Percentiles rank a stretch among this genome's conserved stretches.
These are phyloP conservation scores for Ceratosolen solmsi DNA, from an alignment of 1,140 invertebrate species.

Conservation along the genomic window DNA sequence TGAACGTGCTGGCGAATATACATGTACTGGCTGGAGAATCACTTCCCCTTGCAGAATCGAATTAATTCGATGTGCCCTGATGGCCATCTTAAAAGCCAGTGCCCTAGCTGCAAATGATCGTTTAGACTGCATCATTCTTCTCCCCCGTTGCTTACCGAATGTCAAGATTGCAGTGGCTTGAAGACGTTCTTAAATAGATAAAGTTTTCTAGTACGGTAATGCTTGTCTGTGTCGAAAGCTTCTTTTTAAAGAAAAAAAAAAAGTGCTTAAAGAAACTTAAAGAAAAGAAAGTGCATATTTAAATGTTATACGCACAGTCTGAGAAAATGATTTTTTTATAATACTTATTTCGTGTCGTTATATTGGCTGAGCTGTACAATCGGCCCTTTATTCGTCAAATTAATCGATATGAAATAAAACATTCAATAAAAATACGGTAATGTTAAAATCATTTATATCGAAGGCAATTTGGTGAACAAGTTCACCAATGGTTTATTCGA, in stretches of 20 bases:
- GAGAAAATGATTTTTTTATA: too few species aligned
- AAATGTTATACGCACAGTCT: too few species aligned
- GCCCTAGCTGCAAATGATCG: conserved; percentile 8
- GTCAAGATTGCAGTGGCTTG: neutral
- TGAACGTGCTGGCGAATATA: conserved; percentile 12
- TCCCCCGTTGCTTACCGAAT: neutral
- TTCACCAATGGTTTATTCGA: too few species aligned
- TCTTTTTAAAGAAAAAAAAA: neutral
- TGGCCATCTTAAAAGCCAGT: conserved; percentile 26
- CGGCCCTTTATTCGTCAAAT: too few species aligned
- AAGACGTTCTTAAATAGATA: neutral
- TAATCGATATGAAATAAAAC: too few species aligned
- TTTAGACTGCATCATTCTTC: conserved; percentile 1
- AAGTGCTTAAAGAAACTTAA: too few species aligned
- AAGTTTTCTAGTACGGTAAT: neutral
- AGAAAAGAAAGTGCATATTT: too few species aligned
- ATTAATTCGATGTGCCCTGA: conserved; percentile 42
- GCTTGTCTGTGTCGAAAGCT: neutral
- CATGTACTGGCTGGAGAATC: conserved; percentile 28
- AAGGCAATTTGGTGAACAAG: too few species aligned
- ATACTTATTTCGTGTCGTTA: too few species aligned
- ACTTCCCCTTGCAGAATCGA: conserved; percentile 24
- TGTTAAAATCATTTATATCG: too few species aligned
- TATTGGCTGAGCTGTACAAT: too few species aligned
- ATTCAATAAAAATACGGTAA: too few species aligned